Percentiles rank a stretch among this genome's conserved stretches.
Evolutionary conservation across 2,888 invertebrate genomes (phyloP).

Genomic region (Caenorhabditis sp.): DNA sequence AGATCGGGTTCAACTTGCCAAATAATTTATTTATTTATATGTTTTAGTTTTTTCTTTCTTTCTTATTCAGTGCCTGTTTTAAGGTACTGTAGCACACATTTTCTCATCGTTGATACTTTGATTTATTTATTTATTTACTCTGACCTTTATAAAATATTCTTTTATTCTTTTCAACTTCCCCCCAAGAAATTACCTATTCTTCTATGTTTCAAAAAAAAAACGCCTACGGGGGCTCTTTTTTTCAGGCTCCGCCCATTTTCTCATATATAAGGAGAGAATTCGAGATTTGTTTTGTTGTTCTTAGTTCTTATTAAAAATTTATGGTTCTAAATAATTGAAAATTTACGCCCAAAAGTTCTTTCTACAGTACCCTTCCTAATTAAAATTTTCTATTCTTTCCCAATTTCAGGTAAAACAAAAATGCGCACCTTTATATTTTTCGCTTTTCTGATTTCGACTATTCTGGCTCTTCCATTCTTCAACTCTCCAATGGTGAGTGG

Average conservation of each 20-base stretch:
- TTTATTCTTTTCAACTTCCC: not conserved
- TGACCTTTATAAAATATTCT: not conserved
- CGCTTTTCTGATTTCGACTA: conserved; percentile 20
- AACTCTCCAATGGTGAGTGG: conserved; percentile 33
- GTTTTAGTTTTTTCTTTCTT: too few relatives aligned
- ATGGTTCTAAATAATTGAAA: too few relatives aligned
- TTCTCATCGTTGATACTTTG: too few relatives aligned
- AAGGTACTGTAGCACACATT: too few relatives aligned
- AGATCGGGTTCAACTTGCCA: too few relatives aligned
- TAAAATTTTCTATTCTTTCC: too few relatives aligned
- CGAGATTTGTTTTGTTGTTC: not conserved
- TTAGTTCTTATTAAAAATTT: not conserved
- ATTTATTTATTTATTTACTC: not conserved
- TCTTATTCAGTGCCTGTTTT: too few relatives aligned
- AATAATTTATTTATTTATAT: too few relatives aligned
- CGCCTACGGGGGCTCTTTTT: not conserved
- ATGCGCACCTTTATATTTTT: conserved; percentile 18
- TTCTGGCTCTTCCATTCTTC: conserved; percentile 31
- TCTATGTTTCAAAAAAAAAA: not conserved
- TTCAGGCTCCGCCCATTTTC: not conserved
- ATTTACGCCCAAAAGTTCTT: too few relatives aligned
- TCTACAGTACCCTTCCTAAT: too few relatives aligned
- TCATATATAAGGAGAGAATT: not conserved
- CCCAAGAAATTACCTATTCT: not conserved
- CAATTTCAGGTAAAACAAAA: not conserved